Evolutionary conservation across 2,888 invertebrate genomes (phyloP), one percentile per base, ranked within the genome.

Genomic region (Eupithecia insigniata): DNA sequence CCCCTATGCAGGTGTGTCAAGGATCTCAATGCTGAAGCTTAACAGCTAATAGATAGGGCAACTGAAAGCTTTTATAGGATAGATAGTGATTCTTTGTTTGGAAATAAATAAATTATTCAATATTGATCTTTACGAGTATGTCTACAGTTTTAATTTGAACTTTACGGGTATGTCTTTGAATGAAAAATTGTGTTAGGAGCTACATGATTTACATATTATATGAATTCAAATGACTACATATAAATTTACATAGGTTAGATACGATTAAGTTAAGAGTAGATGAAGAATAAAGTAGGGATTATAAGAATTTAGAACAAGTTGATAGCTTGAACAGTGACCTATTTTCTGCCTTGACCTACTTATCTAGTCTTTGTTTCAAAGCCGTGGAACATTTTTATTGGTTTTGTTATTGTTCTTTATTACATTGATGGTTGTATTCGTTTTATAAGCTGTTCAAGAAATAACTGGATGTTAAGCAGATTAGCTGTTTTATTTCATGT

Each of bases 1-100:
- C 70, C 77, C 73, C 67, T 70, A 70, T 77, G 79, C 76, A 79
- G 78, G 79, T 79, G 76, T 79, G 79, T 79, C 79, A 79, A 76
- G 79, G 78, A 76, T 79, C 71, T 71, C n/a, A 30, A 66, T 71
- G 65, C 39, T 72, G 32, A 65, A 16, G 51, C 60, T 58, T 58
- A 30, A 39, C 16, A 26, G 16, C 8, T 51, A 34, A 30, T 66
- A 51, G 66, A 51, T 43, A 30, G 22, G 60, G 58, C 18, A 60
- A 28, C 18, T 46, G 34, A 69, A 58, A 12, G 39, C 6, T 70
- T 39, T 55, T 58, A 36, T 32, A 43, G 68, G 18, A 22, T 36
- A 26, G 14, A 64, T 36, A 22, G 36, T 7, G 64, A 55, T 12
- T 26, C 26, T 26, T 55, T 55, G 55, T 55, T 55, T n/a, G n/a